Evolutionary conservation across 2,888 invertebrate species (phyloP).

Genomic region (Parochlus steinenii): DNA sequence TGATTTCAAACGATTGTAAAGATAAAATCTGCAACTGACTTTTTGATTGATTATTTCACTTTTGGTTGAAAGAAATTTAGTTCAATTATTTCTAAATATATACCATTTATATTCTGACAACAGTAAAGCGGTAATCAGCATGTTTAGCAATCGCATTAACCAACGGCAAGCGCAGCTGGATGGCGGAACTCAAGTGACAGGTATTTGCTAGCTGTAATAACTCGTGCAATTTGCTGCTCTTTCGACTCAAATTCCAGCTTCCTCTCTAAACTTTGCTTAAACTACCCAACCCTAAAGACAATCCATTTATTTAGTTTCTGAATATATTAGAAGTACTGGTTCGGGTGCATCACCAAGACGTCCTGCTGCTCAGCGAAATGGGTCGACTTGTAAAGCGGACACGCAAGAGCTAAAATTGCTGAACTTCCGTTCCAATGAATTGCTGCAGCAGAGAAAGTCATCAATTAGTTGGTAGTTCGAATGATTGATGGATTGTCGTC

Average conservation of each 20-base stretch:
- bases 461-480: no score
- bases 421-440: conserved; percentile 12
- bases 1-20: conserved; percentile 13
- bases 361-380: conserved; percentile 24
- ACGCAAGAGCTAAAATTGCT: conserved; percentile 30
- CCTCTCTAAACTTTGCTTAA: no score
- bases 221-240: background rate
- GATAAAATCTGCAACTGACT: background rate
- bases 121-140: conserved; percentile 27
- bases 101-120: conserved; percentile 10
- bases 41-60: background rate
- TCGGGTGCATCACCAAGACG: conserved; percentile 25
- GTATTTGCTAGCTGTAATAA: conserved; percentile 17
- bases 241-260: no score
- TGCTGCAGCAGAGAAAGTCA: no score
- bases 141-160: conserved; percentile 24
- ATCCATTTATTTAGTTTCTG: conserved; percentile 32
- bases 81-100: background rate
- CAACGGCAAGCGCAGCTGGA: conserved; percentile 20
- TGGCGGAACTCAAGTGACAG: conserved; percentile 30
- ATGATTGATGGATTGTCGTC: no score
- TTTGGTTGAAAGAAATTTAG: background rate
- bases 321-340: conserved; percentile 27
- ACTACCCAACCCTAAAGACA: no score
- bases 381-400: conserved; percentile 33